These are phyloP conservation scores for Drosophila leontia DNA, from an alignment of 1,140 invertebrate genomes.

Conservation along the genomic window DNA sequence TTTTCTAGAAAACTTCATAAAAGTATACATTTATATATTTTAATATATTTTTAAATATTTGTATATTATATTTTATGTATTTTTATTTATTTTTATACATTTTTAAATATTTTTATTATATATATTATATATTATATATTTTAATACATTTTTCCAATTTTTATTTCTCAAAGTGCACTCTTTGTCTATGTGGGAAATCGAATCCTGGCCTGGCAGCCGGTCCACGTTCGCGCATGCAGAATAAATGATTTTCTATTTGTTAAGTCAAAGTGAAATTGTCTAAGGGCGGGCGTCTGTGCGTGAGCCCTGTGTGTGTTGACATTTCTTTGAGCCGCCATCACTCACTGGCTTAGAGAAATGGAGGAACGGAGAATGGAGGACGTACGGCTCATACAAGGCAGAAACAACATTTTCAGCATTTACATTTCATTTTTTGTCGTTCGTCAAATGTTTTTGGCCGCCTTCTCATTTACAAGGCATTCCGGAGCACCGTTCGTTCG, in stretches of 20 bases:
- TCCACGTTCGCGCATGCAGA: conserved; percentile 66
- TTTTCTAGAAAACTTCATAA: no score
- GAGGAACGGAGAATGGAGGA: not conserved
- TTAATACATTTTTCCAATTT: not conserved
- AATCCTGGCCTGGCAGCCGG: conserved; percentile 57
- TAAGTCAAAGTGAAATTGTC: conserved; percentile 80
- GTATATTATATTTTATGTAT: no score
- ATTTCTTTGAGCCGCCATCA: conserved; percentile 80
- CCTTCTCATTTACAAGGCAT: conserved; percentile 68
- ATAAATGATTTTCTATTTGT: conserved; percentile 83
- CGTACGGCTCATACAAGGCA: conserved; percentile 41
- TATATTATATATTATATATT: no score
- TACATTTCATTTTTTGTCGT: conserved; percentile 70
- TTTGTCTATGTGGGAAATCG: conserved; percentile 48
- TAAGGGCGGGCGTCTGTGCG: conserved; percentile 45
- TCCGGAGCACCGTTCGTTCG: conserved; percentile 11
- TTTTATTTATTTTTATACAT: no score
- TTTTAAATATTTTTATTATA: no score
- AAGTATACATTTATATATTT: no score
- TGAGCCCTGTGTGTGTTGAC: conserved; percentile 72
- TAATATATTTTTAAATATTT: no score
- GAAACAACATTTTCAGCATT: conserved; percentile 70
- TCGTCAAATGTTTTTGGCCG: conserved; percentile 62
- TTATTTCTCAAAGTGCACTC: conserved; percentile 15
- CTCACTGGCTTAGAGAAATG: conserved; percentile 53